Evolutionary conservation across 2,113 vertebrate species (phyloP), one percentile per base, ranked within the genome.

Genomic region (Empidonax alnorum): DNA sequence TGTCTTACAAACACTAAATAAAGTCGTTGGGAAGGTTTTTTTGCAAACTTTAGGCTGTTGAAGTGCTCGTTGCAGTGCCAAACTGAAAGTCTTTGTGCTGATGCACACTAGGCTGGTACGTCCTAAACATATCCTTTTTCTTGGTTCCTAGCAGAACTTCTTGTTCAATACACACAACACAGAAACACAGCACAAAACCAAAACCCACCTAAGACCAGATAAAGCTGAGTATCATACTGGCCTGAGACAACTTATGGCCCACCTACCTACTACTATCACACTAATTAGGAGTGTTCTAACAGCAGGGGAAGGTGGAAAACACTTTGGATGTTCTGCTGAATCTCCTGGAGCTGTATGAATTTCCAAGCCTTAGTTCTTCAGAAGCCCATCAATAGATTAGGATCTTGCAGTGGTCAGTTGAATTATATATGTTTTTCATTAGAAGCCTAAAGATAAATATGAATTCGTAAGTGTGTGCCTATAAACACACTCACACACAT

Each of bases 341-440:
- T 67, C 33, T 95, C 67, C 35, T 59, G 61, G 7, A 93, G 20
- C n/a, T 37, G 4, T 16, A 50, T 18, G 12, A 76, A 62, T 83
- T 79, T 73, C 37, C 37, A 42, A 24, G 58, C 22, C 84, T 93
- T 28, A 55, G 33, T 20, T 90, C 58, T 49, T 65, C 49, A 78
- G 68, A 84, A 83, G 28, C 10, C 14, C 23, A 56, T 44, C 35
- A 49, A 25, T 5, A 90, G 59, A 67, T 67, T 62, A 65, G 77
- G 28, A 69, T 11, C 72, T 90, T 91, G 28, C 50, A 80, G 67
- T 33, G 84, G 92, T 93, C 93, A 93, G 62, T 73, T 93, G 33
- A 92, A 89, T 79, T 90, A 85, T 41, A 53, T 84, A 90, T 76
- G 25, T 14, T 90, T 96, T 94, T 87, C 58, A 91, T 93, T 93